A percentile compares a stretch with the other conserved stretches of the same genome.
phyloP scores from a whole-genome alignment of 2,797 vertebrate species.

The Hyperoplus lanceolatus region DNA sequence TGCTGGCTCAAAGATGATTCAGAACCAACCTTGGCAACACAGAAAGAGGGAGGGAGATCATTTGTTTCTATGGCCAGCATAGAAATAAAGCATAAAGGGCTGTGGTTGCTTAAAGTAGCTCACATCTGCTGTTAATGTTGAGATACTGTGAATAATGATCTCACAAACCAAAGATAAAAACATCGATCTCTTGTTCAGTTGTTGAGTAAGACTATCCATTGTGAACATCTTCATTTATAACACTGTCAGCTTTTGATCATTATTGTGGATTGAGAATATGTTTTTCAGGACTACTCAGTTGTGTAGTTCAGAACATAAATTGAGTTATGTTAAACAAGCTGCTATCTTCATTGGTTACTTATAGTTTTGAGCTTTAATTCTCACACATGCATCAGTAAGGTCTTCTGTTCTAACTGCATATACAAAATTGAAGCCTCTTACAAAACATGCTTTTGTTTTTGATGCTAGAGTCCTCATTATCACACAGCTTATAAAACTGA shows the following conservation, averaged over 20 bases:
- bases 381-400: neutral
- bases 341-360: neutral
- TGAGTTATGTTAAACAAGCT: slow-evolving; percentile 20
- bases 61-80: neutral
- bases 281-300: neutral
- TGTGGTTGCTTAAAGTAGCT: neutral
- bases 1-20: slow-evolving; percentile 11
- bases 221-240: neutral
- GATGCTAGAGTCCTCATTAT: neutral
- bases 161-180: neutral
- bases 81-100: neutral
- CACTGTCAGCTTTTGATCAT: neutral
- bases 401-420: slow-evolving; percentile 6
- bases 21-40: slow-evolving; percentile 4
- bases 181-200: neutral
- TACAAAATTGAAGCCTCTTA: neutral
- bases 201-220: neutral
- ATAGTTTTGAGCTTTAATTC: neutral
- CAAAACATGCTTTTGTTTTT: neutral
- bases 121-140: neutral
- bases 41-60: neutral
- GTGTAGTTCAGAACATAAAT: slow-evolving; percentile 4
- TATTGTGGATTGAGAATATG: neutral
- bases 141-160: neutral
- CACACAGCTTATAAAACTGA: neutral